phyloP scores from a whole-genome alignment of 1,140 invertebrate species.

The Drosophila arizonae region DNA sequence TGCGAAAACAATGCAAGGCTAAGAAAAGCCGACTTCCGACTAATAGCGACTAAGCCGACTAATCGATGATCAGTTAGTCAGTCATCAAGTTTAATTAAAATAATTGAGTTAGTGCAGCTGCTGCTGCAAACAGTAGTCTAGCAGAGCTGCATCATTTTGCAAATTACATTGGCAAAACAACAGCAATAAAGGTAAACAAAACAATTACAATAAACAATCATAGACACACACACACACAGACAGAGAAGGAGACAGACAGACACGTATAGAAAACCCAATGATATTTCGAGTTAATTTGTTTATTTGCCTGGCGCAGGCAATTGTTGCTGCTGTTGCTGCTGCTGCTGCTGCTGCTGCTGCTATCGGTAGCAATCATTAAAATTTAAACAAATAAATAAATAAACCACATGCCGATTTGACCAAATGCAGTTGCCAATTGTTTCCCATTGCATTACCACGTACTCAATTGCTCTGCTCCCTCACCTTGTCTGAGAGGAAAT shows the following conservation, averaged over 20 bases:
- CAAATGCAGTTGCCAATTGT: slow-evolving; percentile 42
- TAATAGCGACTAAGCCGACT: slow-evolving; percentile 21
- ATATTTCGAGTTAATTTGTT: slow-evolving; percentile 74
- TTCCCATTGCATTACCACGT: slow-evolving; percentile 27
- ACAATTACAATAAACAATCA: slow-evolving; percentile 63
- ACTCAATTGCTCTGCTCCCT: slow-evolving; percentile 13
- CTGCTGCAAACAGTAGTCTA: slow-evolving; percentile 14
- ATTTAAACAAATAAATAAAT: slow-evolving; percentile 67
- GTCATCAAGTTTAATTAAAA: slow-evolving; percentile 46
- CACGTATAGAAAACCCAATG: slow-evolving; percentile 49
- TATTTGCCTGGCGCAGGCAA: slow-evolving; percentile 50
- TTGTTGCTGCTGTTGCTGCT: slow-evolving; percentile 3
- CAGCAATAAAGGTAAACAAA: slow-evolving; percentile 59
- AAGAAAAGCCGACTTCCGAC: neutral
- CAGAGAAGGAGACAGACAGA: slow-evolving; percentile 1
- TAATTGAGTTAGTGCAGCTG: slow-evolving; percentile 57
- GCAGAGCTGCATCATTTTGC: slow-evolving; percentile 32
- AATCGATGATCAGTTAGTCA: slow-evolving; percentile 47
- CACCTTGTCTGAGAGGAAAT: neutral
- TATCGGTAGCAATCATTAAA: slow-evolving; percentile 53
- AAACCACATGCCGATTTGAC: slow-evolving; percentile 50
- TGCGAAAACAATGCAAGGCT: neutral
- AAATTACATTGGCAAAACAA: slow-evolving; percentile 43
- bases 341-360: slow-evolving; percentile 7
- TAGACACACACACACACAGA: slow-evolving; percentile 5